These are phyloP conservation scores for Tiliqua scincoides DNA, from an alignment of 2,113 vertebrate species.

Conservation along the genomic window DNA sequence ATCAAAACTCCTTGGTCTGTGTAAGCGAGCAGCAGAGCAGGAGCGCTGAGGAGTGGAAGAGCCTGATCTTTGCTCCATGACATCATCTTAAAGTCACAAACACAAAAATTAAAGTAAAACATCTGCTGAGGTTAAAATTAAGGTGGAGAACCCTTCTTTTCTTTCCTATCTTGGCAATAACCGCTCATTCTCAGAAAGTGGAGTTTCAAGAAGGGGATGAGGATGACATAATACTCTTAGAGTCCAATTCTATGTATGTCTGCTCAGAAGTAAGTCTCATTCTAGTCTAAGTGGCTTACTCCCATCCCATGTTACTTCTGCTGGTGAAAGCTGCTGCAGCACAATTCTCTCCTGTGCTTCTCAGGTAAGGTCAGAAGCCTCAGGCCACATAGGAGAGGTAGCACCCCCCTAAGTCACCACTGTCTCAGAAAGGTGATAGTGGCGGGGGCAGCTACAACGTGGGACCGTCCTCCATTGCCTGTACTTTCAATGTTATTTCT, in stretches of 20 bases:
- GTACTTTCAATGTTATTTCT: neutral
- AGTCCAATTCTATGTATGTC: too few species aligned
- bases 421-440: too few species aligned
- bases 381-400: too few species aligned
- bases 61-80: conserved; percentile 90
- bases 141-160: neutral
- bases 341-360: neutral
- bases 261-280: too few species aligned
- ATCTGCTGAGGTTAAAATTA: neutral
- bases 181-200: neutral
- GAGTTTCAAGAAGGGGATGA: neutral
- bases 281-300: too few species aligned
- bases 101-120: neutral
- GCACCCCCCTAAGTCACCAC: too few species aligned
- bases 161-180: neutral
- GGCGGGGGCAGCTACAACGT: too few species aligned
- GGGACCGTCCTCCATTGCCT: too few species aligned
- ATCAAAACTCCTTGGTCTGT: conserved; percentile 91
- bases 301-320: neutral
- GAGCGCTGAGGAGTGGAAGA: conserved; percentile 95
- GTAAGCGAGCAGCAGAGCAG: conserved; percentile 87
- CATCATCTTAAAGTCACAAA: conserved; percentile 82
- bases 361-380: neutral
- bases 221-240: neutral
- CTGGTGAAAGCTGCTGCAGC: neutral